These are phyloP conservation scores for Chitala chitala DNA, from an alignment of 2,113 vertebrate genomes.

Conservation along the genomic window DNA sequence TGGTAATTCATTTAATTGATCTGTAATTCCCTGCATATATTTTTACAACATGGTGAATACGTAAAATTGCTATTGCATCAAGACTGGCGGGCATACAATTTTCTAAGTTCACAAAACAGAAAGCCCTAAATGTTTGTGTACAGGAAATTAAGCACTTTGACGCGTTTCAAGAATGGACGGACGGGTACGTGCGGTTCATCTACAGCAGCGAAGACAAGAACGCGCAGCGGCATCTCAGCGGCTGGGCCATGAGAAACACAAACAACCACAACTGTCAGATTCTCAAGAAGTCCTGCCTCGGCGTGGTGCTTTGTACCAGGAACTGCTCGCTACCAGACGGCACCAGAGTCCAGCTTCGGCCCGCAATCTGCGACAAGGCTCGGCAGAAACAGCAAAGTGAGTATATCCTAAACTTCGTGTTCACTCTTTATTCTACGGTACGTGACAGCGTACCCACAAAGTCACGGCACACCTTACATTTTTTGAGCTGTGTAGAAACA, in stretches of 20 bases:
- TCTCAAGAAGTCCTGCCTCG: constrained; percentile 95
- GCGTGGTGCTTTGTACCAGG: constrained; percentile 80
- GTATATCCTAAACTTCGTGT: no score
- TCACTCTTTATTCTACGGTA: no score
- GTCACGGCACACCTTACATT: no score
- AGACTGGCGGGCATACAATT: no score
- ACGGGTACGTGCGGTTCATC: constrained; percentile 84
- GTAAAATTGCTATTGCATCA: no score
- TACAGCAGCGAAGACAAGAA: constrained; percentile 86
- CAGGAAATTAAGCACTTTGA: constrained; percentile 82
- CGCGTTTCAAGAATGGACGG: constrained; percentile 86
- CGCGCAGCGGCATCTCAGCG: constrained; percentile 85
- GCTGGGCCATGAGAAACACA: constrained; percentile 98
- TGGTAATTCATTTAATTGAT: no score
- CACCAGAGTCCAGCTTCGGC: constrained; percentile 76
- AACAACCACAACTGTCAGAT: constrained; percentile 98
- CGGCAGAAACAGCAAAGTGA: constrained; percentile 94
- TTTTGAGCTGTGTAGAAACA: no score
- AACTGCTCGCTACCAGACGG: constrained; percentile 70
- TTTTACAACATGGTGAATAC: no score
- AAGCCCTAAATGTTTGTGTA: background rate
- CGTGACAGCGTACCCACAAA: no score
- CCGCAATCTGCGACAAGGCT: constrained; percentile 94
- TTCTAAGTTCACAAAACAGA: no score
- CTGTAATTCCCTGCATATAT: no score